phyloP scores from a whole-genome alignment of 2,888 invertebrate genomes.

The Gari tellinella region DNA sequence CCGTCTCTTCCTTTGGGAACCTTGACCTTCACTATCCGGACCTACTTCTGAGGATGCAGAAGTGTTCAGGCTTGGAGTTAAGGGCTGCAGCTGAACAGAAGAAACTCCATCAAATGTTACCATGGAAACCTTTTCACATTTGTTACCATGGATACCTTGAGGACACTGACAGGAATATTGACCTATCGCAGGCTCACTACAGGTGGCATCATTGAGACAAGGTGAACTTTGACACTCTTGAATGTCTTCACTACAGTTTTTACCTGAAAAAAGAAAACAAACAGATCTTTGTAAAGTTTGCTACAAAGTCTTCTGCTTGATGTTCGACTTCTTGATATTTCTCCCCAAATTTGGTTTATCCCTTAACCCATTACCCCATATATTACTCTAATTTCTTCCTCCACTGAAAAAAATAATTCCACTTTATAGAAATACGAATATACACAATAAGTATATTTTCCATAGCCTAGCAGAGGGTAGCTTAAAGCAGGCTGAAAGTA shows the following conservation, averaged over 20 bases:
- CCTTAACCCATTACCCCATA: too few relatives aligned
- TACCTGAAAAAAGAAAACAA: too few relatives aligned
- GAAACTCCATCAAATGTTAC: constrained; percentile 76
- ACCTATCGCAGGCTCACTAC: constrained; percentile 93
- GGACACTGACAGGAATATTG: constrained; percentile 75
- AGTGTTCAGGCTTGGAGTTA: constrained; percentile 17
- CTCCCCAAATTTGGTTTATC: too few relatives aligned
- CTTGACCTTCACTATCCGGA: neutral
- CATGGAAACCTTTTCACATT: constrained; percentile 70
- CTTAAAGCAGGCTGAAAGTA: too few relatives aligned
- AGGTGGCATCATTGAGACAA: constrained; percentile 95
- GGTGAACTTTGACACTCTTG: constrained; percentile 87
- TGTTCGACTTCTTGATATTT: too few relatives aligned
- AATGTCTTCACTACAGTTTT: constrained; percentile 66
- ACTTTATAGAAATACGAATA: too few relatives aligned
- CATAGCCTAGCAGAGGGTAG: too few relatives aligned
- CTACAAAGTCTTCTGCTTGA: too few relatives aligned
- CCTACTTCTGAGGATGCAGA: neutral
- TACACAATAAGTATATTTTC: too few relatives aligned
- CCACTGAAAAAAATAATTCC: too few relatives aligned
- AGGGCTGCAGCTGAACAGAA: constrained; percentile 55
- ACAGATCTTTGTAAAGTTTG: too few relatives aligned
- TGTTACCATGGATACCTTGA: constrained; percentile 68
- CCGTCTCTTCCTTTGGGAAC: constrained; percentile 18
- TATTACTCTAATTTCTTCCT: too few relatives aligned